These are phyloP conservation scores for Apocrypta bakeri DNA, from an alignment of 1,140 invertebrate species.

Conservation along the genomic window DNA sequence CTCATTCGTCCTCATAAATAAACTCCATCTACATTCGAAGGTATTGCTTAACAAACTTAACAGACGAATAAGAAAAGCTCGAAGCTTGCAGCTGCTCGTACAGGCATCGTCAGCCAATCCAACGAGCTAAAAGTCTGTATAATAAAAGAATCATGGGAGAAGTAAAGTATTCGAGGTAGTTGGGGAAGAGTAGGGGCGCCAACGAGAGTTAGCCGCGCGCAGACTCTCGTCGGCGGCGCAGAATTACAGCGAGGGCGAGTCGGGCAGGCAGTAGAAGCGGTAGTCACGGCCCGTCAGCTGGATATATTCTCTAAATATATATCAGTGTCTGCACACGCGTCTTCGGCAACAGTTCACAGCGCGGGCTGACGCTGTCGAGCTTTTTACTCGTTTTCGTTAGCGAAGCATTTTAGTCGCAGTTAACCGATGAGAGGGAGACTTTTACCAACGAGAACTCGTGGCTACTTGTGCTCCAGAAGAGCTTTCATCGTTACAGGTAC, in stretches of 20 bases:
- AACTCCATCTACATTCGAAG: not conserved
- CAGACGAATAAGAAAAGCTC: not conserved
- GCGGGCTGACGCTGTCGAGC: not conserved
- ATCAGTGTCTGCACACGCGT: not conserved
- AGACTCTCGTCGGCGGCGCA: slow-evolving; percentile 1
- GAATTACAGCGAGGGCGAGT: not conserved
- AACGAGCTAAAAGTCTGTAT: not conserved
- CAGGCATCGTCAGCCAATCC: not conserved
- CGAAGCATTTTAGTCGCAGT: too few relatives aligned
- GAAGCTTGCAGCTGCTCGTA: not conserved
- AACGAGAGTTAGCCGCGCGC: not conserved
- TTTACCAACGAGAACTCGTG: not conserved
- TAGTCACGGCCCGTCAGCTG: slow-evolving; percentile 17
- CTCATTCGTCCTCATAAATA: not conserved
- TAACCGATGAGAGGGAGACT: too few relatives aligned
- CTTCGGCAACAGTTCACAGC: not conserved
- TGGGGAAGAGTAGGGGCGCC: not conserved
- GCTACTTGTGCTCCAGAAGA: not conserved
- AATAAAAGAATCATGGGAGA: not conserved
- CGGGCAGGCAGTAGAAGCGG: not conserved
- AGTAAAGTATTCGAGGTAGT: not conserved
- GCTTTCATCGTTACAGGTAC: not conserved
- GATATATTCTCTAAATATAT: slow-evolving; percentile 34
- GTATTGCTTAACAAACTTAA: not conserved
- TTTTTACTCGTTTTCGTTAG: not conserved